These are phyloP conservation scores for Drosophila pseudotalamancana DNA, from an alignment of 2,888 invertebrate genomes.

Conservation along the genomic window DNA sequence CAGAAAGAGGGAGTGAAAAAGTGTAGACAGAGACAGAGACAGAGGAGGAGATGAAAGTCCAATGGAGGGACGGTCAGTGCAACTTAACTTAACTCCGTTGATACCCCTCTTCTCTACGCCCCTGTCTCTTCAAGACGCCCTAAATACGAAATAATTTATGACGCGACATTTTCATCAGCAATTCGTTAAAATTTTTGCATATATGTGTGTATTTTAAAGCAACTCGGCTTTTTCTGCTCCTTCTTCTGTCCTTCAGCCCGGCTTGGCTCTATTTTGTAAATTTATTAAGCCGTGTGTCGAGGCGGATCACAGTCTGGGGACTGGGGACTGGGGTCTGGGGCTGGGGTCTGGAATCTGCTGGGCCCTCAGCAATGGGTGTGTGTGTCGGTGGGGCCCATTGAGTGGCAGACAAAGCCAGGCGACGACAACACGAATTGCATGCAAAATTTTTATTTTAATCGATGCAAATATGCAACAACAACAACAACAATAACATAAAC, in stretches of 20 bases:
- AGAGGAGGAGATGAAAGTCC: not conserved
- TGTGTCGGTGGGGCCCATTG: slow-evolving; percentile 33
- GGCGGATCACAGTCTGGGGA: slow-evolving; percentile 6
- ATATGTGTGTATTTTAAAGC: slow-evolving; percentile 74
- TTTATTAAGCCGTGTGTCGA: slow-evolving; percentile 67
- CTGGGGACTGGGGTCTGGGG: slow-evolving; percentile 3
- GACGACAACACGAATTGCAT: slow-evolving; percentile 81
- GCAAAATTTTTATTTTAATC: slow-evolving; percentile 81
- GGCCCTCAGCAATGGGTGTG: too few relatives aligned
- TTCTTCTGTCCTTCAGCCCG: not conserved
- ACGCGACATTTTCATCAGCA: slow-evolving; percentile 82
- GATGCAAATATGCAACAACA: slow-evolving; percentile 76
- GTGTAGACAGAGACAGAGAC: not conserved
- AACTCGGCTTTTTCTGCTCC: slow-evolving; percentile 9
- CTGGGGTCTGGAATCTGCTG: too few relatives aligned
- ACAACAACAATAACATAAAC: slow-evolving; percentile 31
- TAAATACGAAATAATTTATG: slow-evolving; percentile 82
- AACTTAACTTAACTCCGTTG: slow-evolving; percentile 48
- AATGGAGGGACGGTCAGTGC: slow-evolving; percentile 44
- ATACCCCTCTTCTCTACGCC: not conserved
- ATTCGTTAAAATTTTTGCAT: slow-evolving; percentile 81
- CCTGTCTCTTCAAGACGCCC: slow-evolving; percentile 32
- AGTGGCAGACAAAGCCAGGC: slow-evolving; percentile 75
- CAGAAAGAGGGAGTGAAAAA: too few relatives aligned
- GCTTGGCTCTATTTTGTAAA: slow-evolving; percentile 69